phyloP scores from a whole-genome alignment of 30 jellyfish, hydroid and myxozoan genomes.

The Clytia hemisphaerica region DNA sequence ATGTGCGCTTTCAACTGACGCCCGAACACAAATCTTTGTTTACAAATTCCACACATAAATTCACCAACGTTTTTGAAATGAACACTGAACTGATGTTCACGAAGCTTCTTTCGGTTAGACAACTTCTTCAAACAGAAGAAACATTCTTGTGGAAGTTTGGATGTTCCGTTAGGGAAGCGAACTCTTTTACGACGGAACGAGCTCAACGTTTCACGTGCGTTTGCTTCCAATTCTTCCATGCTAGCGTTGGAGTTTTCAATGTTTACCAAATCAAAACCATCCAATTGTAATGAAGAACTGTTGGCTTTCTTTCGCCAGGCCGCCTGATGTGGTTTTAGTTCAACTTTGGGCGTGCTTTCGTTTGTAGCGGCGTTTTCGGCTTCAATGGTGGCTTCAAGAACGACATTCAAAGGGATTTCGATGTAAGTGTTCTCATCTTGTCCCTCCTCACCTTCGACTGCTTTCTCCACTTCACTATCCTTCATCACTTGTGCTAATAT shows the following conservation, averaged over 20 bases:
- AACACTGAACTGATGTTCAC: constrained; percentile 33
- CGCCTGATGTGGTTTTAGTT: no score
- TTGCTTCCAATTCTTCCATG: constrained; percentile 7
- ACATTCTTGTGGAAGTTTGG: constrained; percentile 24
- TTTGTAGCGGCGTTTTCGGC: no score
- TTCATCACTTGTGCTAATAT: no score
- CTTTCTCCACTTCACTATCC: no score
- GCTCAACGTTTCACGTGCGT: constrained; percentile 26
- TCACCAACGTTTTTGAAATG: constrained; percentile 37
- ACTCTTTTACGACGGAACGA: constrained; percentile 27
- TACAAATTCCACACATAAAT: constrained; percentile 27
- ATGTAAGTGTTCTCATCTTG: no score
- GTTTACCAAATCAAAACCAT: constrained; percentile 23
- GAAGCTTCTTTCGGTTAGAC: constrained; percentile 20
- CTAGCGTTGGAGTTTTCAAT: constrained; percentile 16
- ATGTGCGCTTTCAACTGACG: constrained; percentile 34
- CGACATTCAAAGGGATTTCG: no score
- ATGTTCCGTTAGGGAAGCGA: constrained; percentile 28
- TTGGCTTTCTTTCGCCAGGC: no score
- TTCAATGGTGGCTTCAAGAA: no score
- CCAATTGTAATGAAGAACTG: constrained; percentile 1
- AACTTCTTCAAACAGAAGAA: constrained; percentile 17
- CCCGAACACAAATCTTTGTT: constrained; percentile 24
- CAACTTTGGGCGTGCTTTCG: no score
- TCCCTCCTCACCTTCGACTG: no score